Conservation (phyloP, 2,888 invertebrate genomes). For the Cremastinae sp. region DNA sequence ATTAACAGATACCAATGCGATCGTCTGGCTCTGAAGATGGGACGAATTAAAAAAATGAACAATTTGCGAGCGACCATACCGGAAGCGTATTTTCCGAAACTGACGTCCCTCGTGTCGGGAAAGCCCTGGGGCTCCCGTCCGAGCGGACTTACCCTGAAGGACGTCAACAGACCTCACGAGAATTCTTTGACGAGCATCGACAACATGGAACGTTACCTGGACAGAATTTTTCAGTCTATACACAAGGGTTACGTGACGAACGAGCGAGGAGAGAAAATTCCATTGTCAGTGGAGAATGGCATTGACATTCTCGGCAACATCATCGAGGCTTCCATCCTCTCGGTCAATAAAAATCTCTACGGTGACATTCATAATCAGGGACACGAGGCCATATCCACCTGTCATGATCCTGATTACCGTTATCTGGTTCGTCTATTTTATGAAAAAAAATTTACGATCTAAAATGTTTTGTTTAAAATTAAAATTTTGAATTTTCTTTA, state of each 20-base stretch:
- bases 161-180: slow-evolving; percentile 86
- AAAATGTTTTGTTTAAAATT: no score
- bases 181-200: no score
- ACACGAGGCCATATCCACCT: slow-evolving; percentile 88
- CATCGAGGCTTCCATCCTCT: slow-evolving; percentile 86
- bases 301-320: slow-evolving; percentile 91
- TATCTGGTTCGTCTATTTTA: slow-evolving; percentile 85
- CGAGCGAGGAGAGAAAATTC: slow-evolving; percentile 82
- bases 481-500: neutral
- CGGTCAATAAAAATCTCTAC: slow-evolving; percentile 86
- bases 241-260: slow-evolving; percentile 83
- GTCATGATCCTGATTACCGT: slow-evolving; percentile 90
- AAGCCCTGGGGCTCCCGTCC: slow-evolving; percentile 89
- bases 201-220: slow-evolving; percentile 88
- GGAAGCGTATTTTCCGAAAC: slow-evolving; percentile 92
- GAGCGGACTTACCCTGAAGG: slow-evolving; percentile 81
- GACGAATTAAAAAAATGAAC: slow-evolving; percentile 84
- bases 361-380: slow-evolving; percentile 92
- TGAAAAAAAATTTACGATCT: neutral
- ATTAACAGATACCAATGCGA: slow-evolving; percentile 88
- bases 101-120: slow-evolving; percentile 89
- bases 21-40: slow-evolving; percentile 87
- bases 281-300: slow-evolving; percentile 85
- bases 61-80: slow-evolving; percentile 86
- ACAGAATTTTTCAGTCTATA: slow-evolving; percentile 87